These are phyloP conservation scores for Phylloscopus trochiloides DNA, from an alignment of 2,113 vertebrate genomes.

Conservation along the genomic window DNA sequence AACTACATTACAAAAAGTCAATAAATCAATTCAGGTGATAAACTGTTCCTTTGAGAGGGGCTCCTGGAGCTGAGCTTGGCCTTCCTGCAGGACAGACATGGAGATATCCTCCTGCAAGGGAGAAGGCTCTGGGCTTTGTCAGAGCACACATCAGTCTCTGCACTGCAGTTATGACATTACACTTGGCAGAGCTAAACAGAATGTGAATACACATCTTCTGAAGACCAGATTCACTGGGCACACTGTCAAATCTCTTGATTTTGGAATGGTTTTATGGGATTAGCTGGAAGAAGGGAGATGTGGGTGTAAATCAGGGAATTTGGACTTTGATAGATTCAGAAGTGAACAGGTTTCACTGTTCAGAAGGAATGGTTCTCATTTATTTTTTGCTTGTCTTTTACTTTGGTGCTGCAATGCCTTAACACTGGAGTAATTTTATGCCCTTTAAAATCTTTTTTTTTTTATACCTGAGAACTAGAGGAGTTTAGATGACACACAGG, in stretches of 20 bases:
- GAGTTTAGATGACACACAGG: not conserved
- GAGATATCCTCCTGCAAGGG: not conserved
- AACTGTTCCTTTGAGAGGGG: not conserved
- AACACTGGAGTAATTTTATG: not conserved
- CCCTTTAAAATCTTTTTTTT: not conserved
- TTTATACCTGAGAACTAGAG: not conserved
- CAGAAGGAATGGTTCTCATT: not conserved
- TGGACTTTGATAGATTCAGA: not conserved
- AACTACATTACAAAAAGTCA: not conserved
- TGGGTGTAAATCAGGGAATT: not conserved
- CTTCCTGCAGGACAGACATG: not conserved
- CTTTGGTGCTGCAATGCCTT: not conserved
- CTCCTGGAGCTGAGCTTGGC: not conserved
- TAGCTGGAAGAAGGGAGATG: not conserved
- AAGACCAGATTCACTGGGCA: not conserved
- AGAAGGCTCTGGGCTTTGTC: not conserved
- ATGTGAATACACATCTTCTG: not conserved
- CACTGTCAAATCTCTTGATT: not conserved
- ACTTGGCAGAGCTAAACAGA: not conserved
- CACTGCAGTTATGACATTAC: not conserved
- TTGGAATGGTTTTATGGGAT: not conserved
- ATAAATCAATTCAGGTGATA: not conserved
- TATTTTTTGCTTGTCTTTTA: not conserved
- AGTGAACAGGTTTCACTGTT: not conserved
- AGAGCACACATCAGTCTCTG: not conserved